Conservation (phyloP, 2,888 invertebrate genomes). For the Piscicola geometra region DNA sequence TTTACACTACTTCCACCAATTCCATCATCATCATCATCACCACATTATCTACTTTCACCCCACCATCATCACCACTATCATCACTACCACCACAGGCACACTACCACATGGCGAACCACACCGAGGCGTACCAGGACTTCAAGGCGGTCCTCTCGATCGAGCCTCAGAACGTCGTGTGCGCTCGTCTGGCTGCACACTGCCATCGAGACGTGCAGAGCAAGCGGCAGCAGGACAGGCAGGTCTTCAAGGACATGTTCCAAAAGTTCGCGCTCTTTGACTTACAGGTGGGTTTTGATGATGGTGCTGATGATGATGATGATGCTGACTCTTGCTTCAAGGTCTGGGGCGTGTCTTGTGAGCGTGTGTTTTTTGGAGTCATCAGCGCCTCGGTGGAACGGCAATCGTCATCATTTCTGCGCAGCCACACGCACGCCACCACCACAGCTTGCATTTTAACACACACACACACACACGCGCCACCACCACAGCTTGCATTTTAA, state of each 20-base stretch:
- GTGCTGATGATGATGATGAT: background rate
- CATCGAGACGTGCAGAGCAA: background rate
- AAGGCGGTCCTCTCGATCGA: background rate
- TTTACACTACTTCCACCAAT: no score
- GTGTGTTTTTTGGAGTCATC: no score
- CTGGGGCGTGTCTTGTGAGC: no score
- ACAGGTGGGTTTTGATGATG: conserved; percentile 18
- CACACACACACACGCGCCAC: no score
- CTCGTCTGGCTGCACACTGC: conserved; percentile 7
- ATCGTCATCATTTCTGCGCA: no score
- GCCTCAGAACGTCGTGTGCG: conserved; percentile 17
- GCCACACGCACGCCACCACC: no score
- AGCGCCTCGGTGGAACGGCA: no score
- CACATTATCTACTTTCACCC: no score
- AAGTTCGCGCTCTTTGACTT: conserved; percentile 29
- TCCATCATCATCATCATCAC: no score
- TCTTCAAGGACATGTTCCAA: conserved; percentile 35
- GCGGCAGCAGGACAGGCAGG: conserved; percentile 21
- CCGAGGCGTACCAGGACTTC: conserved; percentile 32
- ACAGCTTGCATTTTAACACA: no score
- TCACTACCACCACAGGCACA: conserved; percentile 17
- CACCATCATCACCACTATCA: background rate
- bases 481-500: no score
- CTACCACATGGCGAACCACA: conserved; percentile 22
- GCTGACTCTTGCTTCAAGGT: background rate